Base-by-base conservation (phyloP, 2,113 vertebrate species). In the Rhabdomys dilectus region DNA sequence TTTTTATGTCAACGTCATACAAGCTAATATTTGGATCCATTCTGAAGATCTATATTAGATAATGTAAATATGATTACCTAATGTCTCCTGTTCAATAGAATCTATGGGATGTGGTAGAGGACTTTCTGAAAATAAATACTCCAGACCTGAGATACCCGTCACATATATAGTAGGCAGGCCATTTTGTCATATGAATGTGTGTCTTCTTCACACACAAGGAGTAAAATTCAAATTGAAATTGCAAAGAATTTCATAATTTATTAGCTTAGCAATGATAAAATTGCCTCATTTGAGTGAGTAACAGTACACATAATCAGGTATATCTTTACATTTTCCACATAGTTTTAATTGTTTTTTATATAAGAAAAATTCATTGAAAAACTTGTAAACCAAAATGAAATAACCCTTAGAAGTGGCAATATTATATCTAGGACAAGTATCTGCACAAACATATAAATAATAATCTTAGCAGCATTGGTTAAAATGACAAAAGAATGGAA, bases 171-270 rank as follows among this genome's bases (percentile, higher is more conserved):
- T 80, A 91, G n/a, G 39, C 0, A 4, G 58, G 51, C 31, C 10
- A 70, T 26, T 95, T 88, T 89, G 73, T 77, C 36, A 48, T 89
- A 68, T 64, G 42, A 92, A 56, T 90, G 48, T 53, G 1, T 76
- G 31, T 64, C 34, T 77, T 31, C 36, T 86, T 91, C n/a, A 76
- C 82, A 31, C 34, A 93, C 31, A 60, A 77, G 58, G 45, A 89
- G 7, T 80, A 48, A 97, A 94, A 95, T 82, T 53, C 26, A 89
- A 89, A 76, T 91, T 95, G 36, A 95, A 90, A 76, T 94, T 58
- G 62, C 7, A 96, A 66, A 21, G 24, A 15, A 22, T 42, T 1
- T 77, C 88, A 96, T 64, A 92, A 85, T 19, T 85, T 77, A 90
- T 75, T 60, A 93, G 0, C 15, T 88, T 90, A 58, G 68, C 75